Evolutionary conservation across 2,888 invertebrate species (phyloP).

Genomic region (Cerceris rybyensis): DNA sequence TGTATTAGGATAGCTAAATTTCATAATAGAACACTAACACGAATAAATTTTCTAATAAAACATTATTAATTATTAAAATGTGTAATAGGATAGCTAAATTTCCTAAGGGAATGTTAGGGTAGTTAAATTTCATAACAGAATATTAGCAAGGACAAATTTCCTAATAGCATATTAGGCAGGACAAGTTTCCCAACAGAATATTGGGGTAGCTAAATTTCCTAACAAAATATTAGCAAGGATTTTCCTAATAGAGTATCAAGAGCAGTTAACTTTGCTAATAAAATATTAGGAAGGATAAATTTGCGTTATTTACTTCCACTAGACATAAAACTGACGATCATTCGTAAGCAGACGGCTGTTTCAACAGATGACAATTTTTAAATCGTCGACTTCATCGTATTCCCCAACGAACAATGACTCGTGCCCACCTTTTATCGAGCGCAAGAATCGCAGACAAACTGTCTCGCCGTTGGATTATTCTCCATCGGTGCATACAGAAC

Average conservation of each 20-base stretch:
- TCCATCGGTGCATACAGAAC: neutral
- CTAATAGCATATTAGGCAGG: no score
- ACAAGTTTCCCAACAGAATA: no score
- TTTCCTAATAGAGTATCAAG: no score
- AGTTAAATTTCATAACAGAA: no score
- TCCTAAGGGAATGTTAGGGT: no score
- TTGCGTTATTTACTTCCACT: neutral
- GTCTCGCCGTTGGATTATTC: constrained; percentile 19
- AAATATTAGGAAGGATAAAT: neutral
- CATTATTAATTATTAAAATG: no score
- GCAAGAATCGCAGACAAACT: constrained; percentile 22
- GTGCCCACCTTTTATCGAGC: constrained; percentile 12
- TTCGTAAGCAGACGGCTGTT: neutral
- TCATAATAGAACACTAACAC: neutral
- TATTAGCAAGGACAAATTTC: no score
- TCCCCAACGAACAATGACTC: constrained; percentile 10
- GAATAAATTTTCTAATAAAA: neutral
- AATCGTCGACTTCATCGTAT: constrained; percentile 2
- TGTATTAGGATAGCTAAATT: no score
- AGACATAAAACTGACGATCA: constrained; percentile 1
- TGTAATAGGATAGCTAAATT: no score
- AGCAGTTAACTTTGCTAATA: no score
- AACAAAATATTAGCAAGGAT: no score
- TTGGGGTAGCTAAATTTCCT: no score
- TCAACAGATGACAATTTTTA: constrained; percentile 6